Evolutionary conservation across 2,888 invertebrate species (phyloP), one percentile per base, ranked within the genome.

Genomic region (Diaperis boleti): DNA sequence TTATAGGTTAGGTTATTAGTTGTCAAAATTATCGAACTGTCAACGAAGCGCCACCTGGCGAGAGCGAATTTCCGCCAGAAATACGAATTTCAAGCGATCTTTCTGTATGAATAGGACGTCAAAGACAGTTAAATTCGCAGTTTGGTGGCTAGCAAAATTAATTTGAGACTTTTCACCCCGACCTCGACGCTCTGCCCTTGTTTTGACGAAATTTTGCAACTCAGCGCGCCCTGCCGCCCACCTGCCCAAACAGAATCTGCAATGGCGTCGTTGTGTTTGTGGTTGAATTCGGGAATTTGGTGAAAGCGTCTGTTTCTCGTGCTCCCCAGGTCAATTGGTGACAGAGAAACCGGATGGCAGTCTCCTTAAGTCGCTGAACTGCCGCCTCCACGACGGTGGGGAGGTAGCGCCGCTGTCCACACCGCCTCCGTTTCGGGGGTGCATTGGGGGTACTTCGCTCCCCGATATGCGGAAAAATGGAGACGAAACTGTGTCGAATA

Each of bases 401-500:
- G 41, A 33, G 13, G 57, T 57, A 4, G 11, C n/a, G 20, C 20
- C 55, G 31, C 39, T 33, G 11, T 33, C 42, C 29, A 39, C 13
- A 22, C 39, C 52, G 13, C 55, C 11, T 31, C 42, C 42, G 13
- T 35, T 35, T 44, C 33, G 33, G 13, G 56, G 47, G 59, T 33
- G 56, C 29, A 15, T 44, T 15, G 10, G 45, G 56, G 56, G 56
- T 26, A 13, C 5, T 42, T 15, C 42, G 42, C 29, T 17, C 20
- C 35, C 35, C 59, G 59, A 22, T 49, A 59, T 59, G 59, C 59
- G 7, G 17, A 26, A 59, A 71, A 67, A 81, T 81, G 80, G 79
- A 80, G 68, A 77, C 75, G 39, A 79, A 79, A 70, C 69, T 81
- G 62, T 82, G 82, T 68, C 74, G 81, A 68, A 77, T 79, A 69